Conservation (phyloP, 2,888 invertebrate genomes). For the Sepiola atlantica region DNA sequence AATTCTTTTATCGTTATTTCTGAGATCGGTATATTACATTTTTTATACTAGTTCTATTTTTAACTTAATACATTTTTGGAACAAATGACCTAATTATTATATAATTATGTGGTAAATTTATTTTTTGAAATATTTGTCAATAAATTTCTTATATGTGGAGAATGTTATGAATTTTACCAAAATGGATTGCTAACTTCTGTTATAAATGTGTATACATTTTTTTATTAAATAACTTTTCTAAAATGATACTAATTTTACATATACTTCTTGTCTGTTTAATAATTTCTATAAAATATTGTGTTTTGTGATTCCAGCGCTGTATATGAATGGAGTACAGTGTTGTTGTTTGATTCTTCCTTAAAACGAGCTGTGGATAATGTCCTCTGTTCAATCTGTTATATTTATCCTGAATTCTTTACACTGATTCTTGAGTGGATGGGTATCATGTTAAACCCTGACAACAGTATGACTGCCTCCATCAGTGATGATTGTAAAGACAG, state of each 20-base stretch:
- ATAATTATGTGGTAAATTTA: too few relatives aligned
- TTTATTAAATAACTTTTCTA: not conserved
- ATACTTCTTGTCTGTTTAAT: not conserved
- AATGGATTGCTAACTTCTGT: not conserved
- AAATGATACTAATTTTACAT: not conserved
- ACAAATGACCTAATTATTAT: too few relatives aligned
- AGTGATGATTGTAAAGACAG: constrained; percentile 78
- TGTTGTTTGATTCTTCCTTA: constrained; percentile 81
- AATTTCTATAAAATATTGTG: not conserved
- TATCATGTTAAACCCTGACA: constrained; percentile 69
- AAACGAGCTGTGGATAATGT: constrained; percentile 90
- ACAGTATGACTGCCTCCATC: constrained; percentile 78
- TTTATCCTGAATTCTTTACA: constrained; percentile 85
- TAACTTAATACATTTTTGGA: too few relatives aligned
- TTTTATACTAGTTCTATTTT: too few relatives aligned
- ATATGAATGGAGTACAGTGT: constrained; percentile 84
- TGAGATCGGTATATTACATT: too few relatives aligned
- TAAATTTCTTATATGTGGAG: not conserved
- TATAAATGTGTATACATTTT: not conserved
- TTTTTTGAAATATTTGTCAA: too few relatives aligned
- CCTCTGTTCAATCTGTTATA: constrained; percentile 89
- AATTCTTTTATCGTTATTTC: not conserved
- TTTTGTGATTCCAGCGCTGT: constrained; percentile 77
- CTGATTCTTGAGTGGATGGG: constrained; percentile 84
- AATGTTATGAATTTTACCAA: not conserved